A percentile compares a stretch with the other conserved stretches of the same genome.
Conservation (phyloP, 1,140 invertebrate species). For the Zaprionus ornatus region DNA sequence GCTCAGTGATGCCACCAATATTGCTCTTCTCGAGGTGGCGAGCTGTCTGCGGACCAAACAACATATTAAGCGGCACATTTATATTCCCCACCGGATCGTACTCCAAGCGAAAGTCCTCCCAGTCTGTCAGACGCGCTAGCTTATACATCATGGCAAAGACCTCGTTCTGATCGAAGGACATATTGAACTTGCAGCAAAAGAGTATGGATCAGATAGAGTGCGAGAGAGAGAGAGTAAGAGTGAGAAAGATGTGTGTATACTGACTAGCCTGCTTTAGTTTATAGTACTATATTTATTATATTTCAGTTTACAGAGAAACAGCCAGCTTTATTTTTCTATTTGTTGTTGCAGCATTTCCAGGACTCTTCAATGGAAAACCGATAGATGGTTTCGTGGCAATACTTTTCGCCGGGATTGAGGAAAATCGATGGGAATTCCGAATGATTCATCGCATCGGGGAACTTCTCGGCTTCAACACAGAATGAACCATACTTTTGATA, state of each 20-base stretch:
- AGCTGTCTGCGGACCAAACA: constrained; percentile 98
- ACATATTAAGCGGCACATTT: constrained; percentile 94
- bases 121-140: constrained; percentile 42
- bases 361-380: constrained; percentile 86
- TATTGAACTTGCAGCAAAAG: constrained; percentile 23
- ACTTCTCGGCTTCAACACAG: constrained; percentile 96
- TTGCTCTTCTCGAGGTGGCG: constrained; percentile 97
- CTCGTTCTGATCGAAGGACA: constrained; percentile 74
- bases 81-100: constrained; percentile 96
- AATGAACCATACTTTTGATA: constrained; percentile 89
- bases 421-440: constrained; percentile 54
- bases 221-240: not conserved
- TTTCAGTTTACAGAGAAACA: constrained; percentile 2
- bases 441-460: constrained; percentile 95
- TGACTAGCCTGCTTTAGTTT: constrained; percentile 7
- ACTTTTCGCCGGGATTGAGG: constrained; percentile 89
- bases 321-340: constrained; percentile 42
- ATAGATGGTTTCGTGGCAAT: constrained; percentile 86
- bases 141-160: constrained; percentile 65
- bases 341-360: constrained; percentile 63
- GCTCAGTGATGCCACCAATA: constrained; percentile 95
- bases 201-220: not conserved
- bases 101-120: constrained; percentile 87
- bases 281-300: not conserved
- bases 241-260: not conserved